These are phyloP conservation scores for Serrognathus titanus DNA, from an alignment of 2,888 invertebrate genomes.

Conservation along the genomic window DNA sequence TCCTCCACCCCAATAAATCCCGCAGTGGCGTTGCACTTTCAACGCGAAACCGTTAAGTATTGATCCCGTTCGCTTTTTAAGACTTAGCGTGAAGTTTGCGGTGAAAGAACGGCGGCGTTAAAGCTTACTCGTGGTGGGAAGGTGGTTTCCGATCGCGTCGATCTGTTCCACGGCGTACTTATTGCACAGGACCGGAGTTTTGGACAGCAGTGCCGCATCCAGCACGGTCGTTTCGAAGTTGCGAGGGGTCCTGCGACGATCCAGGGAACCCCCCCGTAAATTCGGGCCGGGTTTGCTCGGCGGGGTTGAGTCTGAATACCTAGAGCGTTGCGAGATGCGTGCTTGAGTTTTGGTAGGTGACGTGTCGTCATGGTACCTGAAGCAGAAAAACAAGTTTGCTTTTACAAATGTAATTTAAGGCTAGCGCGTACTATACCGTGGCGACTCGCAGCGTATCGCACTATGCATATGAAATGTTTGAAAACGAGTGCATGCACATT, in stretches of 20 bases:
- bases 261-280: slow-evolving; percentile 39
- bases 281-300: slow-evolving; percentile 12
- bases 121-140: slow-evolving; percentile 8
- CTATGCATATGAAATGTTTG: no score
- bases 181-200: slow-evolving; percentile 66
- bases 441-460: no score
- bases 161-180: slow-evolving; percentile 61
- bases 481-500: no score
- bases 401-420: no score
- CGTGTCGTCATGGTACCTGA: slow-evolving; percentile 41
- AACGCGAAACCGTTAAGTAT: no score
- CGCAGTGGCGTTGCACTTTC: no score
- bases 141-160: slow-evolving; percentile 40
- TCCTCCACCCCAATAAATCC: no score
- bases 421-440: no score
- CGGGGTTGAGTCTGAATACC: slow-evolving; percentile 40
- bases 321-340: slow-evolving; percentile 42
- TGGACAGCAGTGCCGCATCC: slow-evolving; percentile 46
- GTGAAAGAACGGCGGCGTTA: no score
- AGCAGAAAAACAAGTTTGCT: background rate
- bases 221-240: slow-evolving; percentile 37
- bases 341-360: slow-evolving; percentile 32
- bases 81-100: no score
- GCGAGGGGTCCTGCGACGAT: slow-evolving; percentile 36
- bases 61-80: no score